Percentiles rank a stretch among this genome's conserved stretches.
These are phyloP conservation scores for Myotis pilosus DNA, from an alignment of 2,797 vertebrate genomes.

Conservation along the genomic window DNA sequence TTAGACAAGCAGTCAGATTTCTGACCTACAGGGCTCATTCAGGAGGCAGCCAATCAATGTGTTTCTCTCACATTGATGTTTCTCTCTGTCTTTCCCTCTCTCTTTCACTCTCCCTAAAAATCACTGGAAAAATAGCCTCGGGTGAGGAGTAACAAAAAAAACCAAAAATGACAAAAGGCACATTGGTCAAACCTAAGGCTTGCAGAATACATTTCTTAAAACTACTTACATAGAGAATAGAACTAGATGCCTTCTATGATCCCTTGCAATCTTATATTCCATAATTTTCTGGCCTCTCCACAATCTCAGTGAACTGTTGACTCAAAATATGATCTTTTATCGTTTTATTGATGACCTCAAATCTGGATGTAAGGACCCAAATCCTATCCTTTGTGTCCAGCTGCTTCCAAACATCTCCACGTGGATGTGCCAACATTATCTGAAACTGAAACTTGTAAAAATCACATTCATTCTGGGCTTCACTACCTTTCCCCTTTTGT, in stretches of 20 bases:
- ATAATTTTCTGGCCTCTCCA: not conserved
- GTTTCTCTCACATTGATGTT: no score
- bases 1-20: not conserved
- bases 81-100: no score
- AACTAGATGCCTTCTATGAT: not conserved
- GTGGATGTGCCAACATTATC: not conserved
- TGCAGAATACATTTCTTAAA: not conserved
- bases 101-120: no score
- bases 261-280: not conserved
- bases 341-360: not conserved
- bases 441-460: not conserved
- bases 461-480: not conserved
- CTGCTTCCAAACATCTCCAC: not conserved
- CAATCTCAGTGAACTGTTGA: not conserved
- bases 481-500: not conserved
- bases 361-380: not conserved
- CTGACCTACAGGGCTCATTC: not conserved
- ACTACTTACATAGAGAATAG: not conserved
- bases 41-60: no score
- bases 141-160: no score
- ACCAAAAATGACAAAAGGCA: not conserved
- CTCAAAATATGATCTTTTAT: not conserved
- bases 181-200: not conserved
- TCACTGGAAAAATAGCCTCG: no score
- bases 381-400: not conserved